Base-by-base conservation (phyloP, 2,113 vertebrate genomes). In the Crypturellus undulatus region DNA sequence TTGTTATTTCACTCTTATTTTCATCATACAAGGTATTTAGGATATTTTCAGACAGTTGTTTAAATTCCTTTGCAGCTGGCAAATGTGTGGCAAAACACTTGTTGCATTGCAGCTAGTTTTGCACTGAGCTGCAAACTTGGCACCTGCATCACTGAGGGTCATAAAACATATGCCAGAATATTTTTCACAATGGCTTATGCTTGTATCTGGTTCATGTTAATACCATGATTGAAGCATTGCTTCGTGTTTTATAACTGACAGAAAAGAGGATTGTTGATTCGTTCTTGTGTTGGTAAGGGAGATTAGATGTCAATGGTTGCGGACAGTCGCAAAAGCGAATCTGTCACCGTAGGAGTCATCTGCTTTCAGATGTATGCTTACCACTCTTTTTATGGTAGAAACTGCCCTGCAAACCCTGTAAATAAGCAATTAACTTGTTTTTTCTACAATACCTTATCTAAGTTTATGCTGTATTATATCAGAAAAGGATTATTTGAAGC, bases 301-400 rank as follows among this genome's bases (percentile, higher is more conserved):
- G 10, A 64, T 85, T 26, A 65, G 21, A 32, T 43, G 38, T 73
- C 28, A 25, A 14, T 2, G 4, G 12, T 45, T 62, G 20, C 24
- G n/a, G 15, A 45, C 43, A 26, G n/a, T 34, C 67, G 32, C 1
- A 1, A n/a, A 12, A 26, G 49, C 73, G 80, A 60, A 82, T 13
- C 18, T 59, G 69, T 43, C 2, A 2, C 12, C 79, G 1, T 14
- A 0, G 3, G 25, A 77, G 51, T 24, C 1, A 0, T 5, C 12
- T 56, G 49, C 26, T 38, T 49, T 45, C 63, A 79, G 77, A 24
- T n/a, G 42, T 19, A 30, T 38, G 28, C 24, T 91, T 59, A 19
- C 43, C 9, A 18, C 59, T 69, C 24, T 32, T 79, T 51, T 43
- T 56, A 56, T 64, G 45, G 19, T 80, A 21, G 9, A 32, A 87